These are phyloP conservation scores for Fabriciana adippe DNA, from an alignment of 2,888 invertebrate genomes.

Conservation along the genomic window DNA sequence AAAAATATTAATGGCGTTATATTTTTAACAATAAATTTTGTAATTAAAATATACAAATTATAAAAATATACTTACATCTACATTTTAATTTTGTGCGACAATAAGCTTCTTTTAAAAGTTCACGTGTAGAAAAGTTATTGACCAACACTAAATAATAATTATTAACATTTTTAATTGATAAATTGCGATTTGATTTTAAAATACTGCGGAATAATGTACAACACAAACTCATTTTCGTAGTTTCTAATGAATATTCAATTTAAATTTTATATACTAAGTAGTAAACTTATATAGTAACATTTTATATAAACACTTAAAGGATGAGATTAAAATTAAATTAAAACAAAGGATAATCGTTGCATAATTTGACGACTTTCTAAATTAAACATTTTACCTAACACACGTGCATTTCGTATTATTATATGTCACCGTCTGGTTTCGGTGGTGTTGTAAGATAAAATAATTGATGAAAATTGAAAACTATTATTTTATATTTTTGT, in stretches of 20 bases:
- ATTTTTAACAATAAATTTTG: neutral
- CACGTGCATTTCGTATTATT: conserved; percentile 25
- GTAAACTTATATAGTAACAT: conserved; percentile 17
- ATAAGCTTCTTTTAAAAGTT: conserved; percentile 83
- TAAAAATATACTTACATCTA: conserved; percentile 83
- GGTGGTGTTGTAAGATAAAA: neutral
- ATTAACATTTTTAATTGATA: conserved; percentile 49
- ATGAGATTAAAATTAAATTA: conserved; percentile 5
- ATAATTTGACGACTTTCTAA: conserved; percentile 40
- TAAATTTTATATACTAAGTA: conserved; percentile 5
- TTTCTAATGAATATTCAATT: conserved; percentile 14
- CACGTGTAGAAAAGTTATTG: conserved; percentile 65
- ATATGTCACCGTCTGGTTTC: conserved; percentile 20
- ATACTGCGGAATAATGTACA: conserved; percentile 45
- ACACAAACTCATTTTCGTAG: conserved; percentile 36
- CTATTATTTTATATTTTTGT: too few species aligned
- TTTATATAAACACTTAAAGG: conserved; percentile 10
- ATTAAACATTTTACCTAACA: conserved; percentile 21
- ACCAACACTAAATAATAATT: conserved; percentile 42
- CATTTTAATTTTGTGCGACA: conserved; percentile 86
- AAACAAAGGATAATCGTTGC: conserved; percentile 47
- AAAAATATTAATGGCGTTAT: neutral
- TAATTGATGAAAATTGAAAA: neutral
- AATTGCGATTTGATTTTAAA: conserved; percentile 52
- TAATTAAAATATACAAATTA: neutral